These are phyloP conservation scores for Asarcornis scutulata DNA, from an alignment of 2,113 vertebrate species.

Conservation along the genomic window DNA sequence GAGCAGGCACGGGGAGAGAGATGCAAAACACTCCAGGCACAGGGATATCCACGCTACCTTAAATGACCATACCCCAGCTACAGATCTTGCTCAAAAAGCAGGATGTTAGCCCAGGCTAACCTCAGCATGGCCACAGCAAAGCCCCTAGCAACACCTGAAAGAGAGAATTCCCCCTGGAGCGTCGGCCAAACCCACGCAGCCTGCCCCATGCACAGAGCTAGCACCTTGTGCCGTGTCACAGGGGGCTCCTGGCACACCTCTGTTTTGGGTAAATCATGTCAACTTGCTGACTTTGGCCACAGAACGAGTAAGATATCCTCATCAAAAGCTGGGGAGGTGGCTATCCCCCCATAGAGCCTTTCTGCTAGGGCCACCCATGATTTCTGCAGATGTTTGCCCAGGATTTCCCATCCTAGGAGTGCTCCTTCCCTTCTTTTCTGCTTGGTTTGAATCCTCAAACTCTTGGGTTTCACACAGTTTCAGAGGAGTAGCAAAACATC, in stretches of 20 bases:
- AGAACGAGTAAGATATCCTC: neutral
- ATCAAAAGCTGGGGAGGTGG: neutral
- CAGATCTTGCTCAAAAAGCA: neutral
- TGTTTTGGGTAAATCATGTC: neutral
- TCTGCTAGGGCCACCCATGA: neutral
- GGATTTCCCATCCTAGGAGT: neutral
- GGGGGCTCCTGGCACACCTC: neutral
- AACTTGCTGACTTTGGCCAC: neutral
- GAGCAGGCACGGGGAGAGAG: neutral
- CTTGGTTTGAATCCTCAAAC: neutral
- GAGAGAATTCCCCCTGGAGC: neutral
- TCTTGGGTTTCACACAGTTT: neutral
- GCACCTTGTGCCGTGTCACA: accelerated
- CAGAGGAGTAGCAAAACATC: neutral
- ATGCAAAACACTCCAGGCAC: accelerated
- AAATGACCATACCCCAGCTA: neutral
- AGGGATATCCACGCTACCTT: neutral
- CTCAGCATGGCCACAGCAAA: neutral
- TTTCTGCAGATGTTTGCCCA: neutral
- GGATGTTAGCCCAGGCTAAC: neutral
- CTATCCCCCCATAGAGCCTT: accelerated
- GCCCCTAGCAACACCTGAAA: neutral
- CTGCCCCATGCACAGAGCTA: accelerated
- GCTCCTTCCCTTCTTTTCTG: neutral
- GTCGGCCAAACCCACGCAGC: accelerated